Base-by-base conservation (phyloP, 2,797 vertebrate genomes). In the Pantherophis alleghaniensis region DNA sequence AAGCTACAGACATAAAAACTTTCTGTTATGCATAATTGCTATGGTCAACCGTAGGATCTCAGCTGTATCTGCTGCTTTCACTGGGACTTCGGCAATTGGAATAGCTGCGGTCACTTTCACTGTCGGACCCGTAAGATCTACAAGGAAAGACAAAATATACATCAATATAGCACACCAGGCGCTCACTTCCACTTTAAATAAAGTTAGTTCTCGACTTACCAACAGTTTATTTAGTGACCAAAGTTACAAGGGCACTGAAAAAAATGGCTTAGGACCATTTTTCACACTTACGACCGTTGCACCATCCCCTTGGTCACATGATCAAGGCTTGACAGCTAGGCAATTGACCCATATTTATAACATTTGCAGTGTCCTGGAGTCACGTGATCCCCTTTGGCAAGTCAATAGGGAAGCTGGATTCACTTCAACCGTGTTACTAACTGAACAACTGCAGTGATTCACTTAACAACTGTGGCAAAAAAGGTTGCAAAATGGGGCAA, bases 101-200 rank as follows among this genome's bases (percentile, higher is more conserved):
- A 28, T 98, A 98, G 93, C 99, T 99, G 97, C 98, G 98, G 42
- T 98, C 98, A 4, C 98, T 98, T 94, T 98, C 97, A 79, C 98
- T 99, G 97, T 99, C 98, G 0, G 99, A 99, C 92, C 97, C 98
- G 0, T 98, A 99, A 2, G 99, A 99, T 93, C 99, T 98, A 95
- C 87, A 95, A 90, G 91, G 57, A 91, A 51, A 94, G 86, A 57
- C 9, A 51, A 92, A 88, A 59, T 74, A 18, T 11, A 22, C 22
- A 5, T 93, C 7, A 83, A 91, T 53, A 24, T 4, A 18, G 13
- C 69, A 2, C 16, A 28, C 26, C 12, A 2, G 10, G 24, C 26
- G 16, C 5, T 37, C 11, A 37, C 55, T 32, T 0, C 11, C 93
- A 10, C 66, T 89, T 63, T 60, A 32, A n/a, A 1, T n/a, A 7